These are phyloP conservation scores for Pentalonia nigronervosa DNA, from an alignment of 1,140 invertebrate species.

Conservation along the genomic window DNA sequence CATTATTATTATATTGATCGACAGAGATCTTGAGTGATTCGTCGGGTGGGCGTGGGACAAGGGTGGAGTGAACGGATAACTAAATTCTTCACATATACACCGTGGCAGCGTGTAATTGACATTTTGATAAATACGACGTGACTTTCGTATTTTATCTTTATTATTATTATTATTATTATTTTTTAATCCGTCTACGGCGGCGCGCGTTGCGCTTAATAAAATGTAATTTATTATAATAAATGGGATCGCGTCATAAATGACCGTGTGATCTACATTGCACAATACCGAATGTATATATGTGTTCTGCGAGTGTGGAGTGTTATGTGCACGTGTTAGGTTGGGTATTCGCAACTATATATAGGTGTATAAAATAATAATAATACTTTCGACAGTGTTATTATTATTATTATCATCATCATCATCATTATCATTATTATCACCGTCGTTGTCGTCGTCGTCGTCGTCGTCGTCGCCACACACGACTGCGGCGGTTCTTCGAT, in stretches of 20 bases:
- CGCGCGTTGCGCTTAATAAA: constrained; percentile 41
- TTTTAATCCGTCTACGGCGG: constrained; percentile 42
- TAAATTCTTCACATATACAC: background rate
- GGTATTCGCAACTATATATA: background rate
- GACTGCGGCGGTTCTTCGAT: background rate
- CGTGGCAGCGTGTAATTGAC: constrained; percentile 32
- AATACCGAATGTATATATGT: constrained; percentile 4
- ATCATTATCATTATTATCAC: background rate
- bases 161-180: constrained; percentile 29
- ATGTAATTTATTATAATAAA: constrained; percentile 56
- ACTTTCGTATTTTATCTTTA: constrained; percentile 49
- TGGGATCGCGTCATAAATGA: constrained; percentile 56
- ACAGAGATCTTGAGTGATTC: constrained; percentile 32
- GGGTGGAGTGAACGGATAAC: constrained; percentile 17
- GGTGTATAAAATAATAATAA: background rate
- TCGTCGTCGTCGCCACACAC: background rate
- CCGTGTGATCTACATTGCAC: constrained; percentile 55
- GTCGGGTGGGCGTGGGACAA: background rate
- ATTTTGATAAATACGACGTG: constrained; percentile 57
- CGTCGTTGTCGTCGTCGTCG: background rate
- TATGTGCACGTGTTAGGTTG: constrained; percentile 8
- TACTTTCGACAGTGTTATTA: constrained; percentile 25
- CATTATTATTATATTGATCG: background rate
- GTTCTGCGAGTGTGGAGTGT: background rate
- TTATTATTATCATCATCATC: constrained; percentile 15